Base-by-base conservation (phyloP, 1,140 invertebrate genomes). In the Trigoniulus corallinus region DNA sequence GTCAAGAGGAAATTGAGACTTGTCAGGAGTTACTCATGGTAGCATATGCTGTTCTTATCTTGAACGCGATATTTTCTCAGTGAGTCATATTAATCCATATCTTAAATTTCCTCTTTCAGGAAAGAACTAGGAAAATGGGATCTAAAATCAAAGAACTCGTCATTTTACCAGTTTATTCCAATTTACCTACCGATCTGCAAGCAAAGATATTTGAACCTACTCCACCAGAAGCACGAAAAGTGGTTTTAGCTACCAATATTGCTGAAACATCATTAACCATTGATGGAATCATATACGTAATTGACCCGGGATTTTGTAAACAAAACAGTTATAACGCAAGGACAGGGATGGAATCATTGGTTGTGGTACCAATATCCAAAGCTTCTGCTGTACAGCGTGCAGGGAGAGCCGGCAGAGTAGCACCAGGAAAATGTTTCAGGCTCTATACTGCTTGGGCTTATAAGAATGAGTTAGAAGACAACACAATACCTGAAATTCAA, bases 241-340 rank as follows among this genome's bases (percentile, higher is more conserved):
- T 69, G 42, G 49, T 98, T 18, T 68, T 99, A 21, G 95, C 95
- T 1, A 99, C 96, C 21, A 99, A 99, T 65, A 99, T 99, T 63
- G 96, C 96, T 1, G 94, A 98, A 72, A 99, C 96, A 20, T 98
- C 94, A 2, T 70, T 99, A 10, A 99, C 96, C 1, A 99, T 99
- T 57, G 95, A 99, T 65, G 97, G 97, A 58, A 98, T 99, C 55
- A 85, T 91, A 46, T 99, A 95, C 71, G 96, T 99, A 0, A 97
- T 99, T 57, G 96, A 99, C 75, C 92, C 94, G 18, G 96, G 95
- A 1, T 99, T 97, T 70, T 92, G 89, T 41, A 99, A 99, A 66
- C 93, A 98, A 71, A 98, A 98, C 65, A 95, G 94, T 67, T 99
- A 96, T 62, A 98, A 98, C 74, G 91, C 95, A 0, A 74, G 88